Percentiles rank a stretch among this genome's conserved stretches.
These are phyloP conservation scores for Saiga tatarica DNA, from an alignment of 2,113 vertebrate species.

Conservation along the genomic window DNA sequence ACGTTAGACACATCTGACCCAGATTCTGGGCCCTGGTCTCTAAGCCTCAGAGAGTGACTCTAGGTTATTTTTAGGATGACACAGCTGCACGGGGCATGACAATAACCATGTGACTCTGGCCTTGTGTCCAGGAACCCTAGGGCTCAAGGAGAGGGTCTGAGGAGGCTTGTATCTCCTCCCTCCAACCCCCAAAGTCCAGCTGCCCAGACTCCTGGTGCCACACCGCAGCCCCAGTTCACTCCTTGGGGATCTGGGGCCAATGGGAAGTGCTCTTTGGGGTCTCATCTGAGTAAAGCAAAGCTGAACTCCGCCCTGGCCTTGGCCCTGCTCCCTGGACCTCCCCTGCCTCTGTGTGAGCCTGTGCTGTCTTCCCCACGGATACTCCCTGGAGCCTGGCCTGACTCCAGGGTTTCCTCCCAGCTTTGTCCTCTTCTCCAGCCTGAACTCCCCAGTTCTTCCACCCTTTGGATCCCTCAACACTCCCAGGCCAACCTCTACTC, in stretches of 20 bases:
- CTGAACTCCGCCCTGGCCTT: not conserved
- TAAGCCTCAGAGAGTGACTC: not conserved
- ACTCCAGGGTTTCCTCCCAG: not conserved
- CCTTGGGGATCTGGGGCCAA: not conserved
- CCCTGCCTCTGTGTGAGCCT: not conserved
- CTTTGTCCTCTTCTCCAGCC: not conserved
- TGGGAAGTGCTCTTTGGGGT: not conserved
- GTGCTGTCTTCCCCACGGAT: not conserved
- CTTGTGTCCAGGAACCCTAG: not conserved
- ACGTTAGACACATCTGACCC: not conserved
- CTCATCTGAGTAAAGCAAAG: not conserved
- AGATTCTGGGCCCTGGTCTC: not conserved
- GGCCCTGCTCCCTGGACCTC: not conserved
- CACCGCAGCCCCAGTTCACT: not conserved
- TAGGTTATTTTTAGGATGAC: conserved; percentile 64
- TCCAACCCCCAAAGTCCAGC: not conserved
- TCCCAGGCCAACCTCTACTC: not conserved
- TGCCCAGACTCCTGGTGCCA: not conserved
- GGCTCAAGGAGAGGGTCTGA: not conserved
- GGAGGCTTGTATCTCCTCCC: not conserved
- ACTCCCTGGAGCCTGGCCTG: not conserved
- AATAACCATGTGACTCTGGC: not conserved
- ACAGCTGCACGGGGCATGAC: not conserved
- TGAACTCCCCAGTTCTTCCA: not conserved
- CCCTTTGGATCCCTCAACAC: not conserved